Conservation (phyloP, 2,113 vertebrate genomes). For the Podiceps cristatus region DNA sequence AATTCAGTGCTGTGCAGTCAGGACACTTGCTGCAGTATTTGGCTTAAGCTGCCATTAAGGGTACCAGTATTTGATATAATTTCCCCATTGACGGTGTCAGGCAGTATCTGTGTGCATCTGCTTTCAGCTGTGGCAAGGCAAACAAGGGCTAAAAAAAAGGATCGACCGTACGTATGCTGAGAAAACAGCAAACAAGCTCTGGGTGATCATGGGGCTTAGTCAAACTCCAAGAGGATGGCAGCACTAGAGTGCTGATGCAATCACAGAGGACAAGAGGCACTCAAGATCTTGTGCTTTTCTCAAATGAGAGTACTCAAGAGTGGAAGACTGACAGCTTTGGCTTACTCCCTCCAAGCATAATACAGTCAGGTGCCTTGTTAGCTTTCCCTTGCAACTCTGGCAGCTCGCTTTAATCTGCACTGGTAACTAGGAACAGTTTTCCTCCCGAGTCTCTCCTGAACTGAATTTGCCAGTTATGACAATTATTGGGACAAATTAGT, state of each 20-base stretch:
- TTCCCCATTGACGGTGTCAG: background rate
- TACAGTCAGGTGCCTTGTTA: background rate
- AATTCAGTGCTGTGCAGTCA: constrained; percentile 7
- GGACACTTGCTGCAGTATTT: constrained; percentile 23
- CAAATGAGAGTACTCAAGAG: constrained; percentile 2
- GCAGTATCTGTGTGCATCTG: background rate
- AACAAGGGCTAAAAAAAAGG: background rate
- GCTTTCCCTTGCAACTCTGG: background rate
- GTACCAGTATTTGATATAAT: background rate
- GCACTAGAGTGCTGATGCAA: constrained; percentile 33
- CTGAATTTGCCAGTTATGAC: background rate
- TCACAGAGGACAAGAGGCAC: constrained; percentile 59
- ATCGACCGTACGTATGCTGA: background rate
- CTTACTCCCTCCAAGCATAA: background rate
- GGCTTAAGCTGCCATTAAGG: background rate
- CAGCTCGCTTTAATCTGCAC: background rate
- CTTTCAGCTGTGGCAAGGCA: background rate
- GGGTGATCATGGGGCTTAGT: background rate
- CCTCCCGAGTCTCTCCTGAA: background rate
- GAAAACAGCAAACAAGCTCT: constrained; percentile 13
- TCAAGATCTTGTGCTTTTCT: constrained; percentile 35
- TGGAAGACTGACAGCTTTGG: background rate
- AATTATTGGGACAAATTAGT: background rate
- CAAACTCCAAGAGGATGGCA: background rate
- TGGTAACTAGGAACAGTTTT: background rate